Evolutionary conservation across 2,113 vertebrate genomes (phyloP), one percentile per base, ranked within the genome.

Genomic region (Helogale parvula): DNA sequence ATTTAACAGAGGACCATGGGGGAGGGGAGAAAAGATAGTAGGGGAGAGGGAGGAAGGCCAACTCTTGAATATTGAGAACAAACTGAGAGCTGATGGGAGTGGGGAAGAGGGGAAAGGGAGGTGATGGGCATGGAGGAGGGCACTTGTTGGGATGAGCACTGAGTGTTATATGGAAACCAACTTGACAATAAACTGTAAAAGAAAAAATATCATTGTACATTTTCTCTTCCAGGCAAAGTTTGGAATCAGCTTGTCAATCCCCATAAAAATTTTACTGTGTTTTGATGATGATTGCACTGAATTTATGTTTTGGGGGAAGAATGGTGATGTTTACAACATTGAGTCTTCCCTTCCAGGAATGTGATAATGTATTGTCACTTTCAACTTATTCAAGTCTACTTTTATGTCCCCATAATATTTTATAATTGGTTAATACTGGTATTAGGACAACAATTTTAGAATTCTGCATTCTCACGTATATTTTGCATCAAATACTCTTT

Each of bases 171-270:
- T 47, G 45, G 45, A 10, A 47, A 47, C 45, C 8, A 47, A 47
- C 45, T 47, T 47, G 45, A 47, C 45, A 47, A 47, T 47, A 47
- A 47, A 47, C 45, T 47, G 10, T 47, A 47, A 10, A 47, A 47
- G 45, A 47, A 47, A 47, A 47, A 47, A 47, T 52, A 77, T 35
- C 16, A n/a, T 38, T 19, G 2, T 71, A 60, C 10, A 65, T 77
- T 91, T 94, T 96, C 47, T 79, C 60, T 92, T 94, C 41, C 52
- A 96, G 41, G 54, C 77, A 13, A 83, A 92, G 38, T 71, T 38
- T 83, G 12, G 45, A 83, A 33, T 96, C 77, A 83, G 38, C 12
- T 68, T 92, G 7, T 68, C 13, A 25, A 41, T 88, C 52, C 80
- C 54, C 38, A 21, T 83, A 82, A 68, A 90, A 71, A 63, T 6